Base-by-base conservation (phyloP, 2,113 vertebrate genomes). In the Calidris pugnax region DNA sequence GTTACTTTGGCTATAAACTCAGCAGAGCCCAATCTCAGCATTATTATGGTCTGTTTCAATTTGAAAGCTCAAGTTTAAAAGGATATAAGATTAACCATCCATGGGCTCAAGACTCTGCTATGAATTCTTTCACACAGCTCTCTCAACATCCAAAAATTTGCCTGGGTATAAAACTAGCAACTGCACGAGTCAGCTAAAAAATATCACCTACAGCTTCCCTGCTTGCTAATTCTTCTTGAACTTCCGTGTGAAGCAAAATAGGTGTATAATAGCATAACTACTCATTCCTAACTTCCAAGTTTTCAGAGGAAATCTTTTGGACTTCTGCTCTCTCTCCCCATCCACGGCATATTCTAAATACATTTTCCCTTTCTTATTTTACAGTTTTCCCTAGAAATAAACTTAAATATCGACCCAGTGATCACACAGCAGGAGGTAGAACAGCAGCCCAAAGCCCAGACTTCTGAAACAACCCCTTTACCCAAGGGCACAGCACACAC, bases 1-100 rank as follows among this genome's bases (percentile, higher is more conserved):
- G 43, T 78, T 43, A 72, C 66, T 92, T 75, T 45, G 51, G 68
- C 89, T 85, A 86, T 93, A 92, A 95, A 95, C 32, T 41, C 93
- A 84, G 83, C 72, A 78, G 76, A 92, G 80, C 76, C 83, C 80
- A 68, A n/a, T 72, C 80, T 89, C 84, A 76, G 84, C 63, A 43
- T 89, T 80, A 85, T 80, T 88, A 80, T 1, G 8, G 47, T n/a
- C 79, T 51, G 56, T 51, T 93, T 68, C 79, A 56, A 72, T 87
- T 89, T 86, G 63, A n/a, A 94, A 95, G 64, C 72, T 82, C 62
- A 89, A 56, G 27, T 86, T 79, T 68, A 68, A 92, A 71, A 71
- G 72, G 30, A 63, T 43, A 51, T 2, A 9, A 68, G 60, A 67
- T 77, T 84, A 92, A 86, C 76, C 60, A 86, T 71, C 90, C 76